Percentiles rank a stretch among this genome's conserved stretches.
phyloP scores from a whole-genome alignment of 1,140 invertebrate genomes.

The honey bee (Apis mellifera) region DNA sequence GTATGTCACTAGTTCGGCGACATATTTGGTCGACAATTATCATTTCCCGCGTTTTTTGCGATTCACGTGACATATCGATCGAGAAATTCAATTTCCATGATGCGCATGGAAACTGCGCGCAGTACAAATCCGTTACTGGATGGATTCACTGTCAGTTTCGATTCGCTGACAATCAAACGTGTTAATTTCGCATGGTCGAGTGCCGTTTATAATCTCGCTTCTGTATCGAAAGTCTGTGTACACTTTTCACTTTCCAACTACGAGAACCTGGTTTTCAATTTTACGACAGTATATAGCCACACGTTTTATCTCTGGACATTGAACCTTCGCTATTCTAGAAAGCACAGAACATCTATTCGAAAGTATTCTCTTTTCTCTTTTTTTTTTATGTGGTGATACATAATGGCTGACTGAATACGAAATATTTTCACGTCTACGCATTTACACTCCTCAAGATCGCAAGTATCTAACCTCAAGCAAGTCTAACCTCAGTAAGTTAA shows the following conservation, averaged over 20 bases:
- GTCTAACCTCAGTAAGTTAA: background rate
- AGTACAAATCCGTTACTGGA: background rate
- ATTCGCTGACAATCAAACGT: conserved; percentile 12
- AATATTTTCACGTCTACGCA: background rate
- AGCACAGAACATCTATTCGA: conserved; percentile 25
- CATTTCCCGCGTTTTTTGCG: conserved; percentile 9
- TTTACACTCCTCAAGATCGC: background rate
- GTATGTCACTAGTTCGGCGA: no score
- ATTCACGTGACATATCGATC: background rate
- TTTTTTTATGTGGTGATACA: background rate
- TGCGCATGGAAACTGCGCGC: background rate
- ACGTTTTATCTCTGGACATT: conserved; percentile 43
- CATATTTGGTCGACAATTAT: background rate
- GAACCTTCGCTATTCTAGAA: conserved; percentile 34
- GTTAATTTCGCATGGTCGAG: conserved; percentile 29
- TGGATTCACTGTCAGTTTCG: conserved; percentile 12
- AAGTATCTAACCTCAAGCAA: no score
- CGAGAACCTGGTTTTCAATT: conserved; percentile 24
- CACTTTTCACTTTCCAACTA: conserved; percentile 29
- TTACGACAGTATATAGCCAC: conserved; percentile 28
- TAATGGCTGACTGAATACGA: background rate
- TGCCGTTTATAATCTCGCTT: conserved; percentile 12
- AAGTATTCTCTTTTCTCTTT: background rate
- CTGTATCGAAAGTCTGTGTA: background rate
- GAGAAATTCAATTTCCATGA: conserved; percentile 17